Evolutionary conservation across 2,113 vertebrate species (phyloP).

Genomic region (Heterochromis multidens): DNA sequence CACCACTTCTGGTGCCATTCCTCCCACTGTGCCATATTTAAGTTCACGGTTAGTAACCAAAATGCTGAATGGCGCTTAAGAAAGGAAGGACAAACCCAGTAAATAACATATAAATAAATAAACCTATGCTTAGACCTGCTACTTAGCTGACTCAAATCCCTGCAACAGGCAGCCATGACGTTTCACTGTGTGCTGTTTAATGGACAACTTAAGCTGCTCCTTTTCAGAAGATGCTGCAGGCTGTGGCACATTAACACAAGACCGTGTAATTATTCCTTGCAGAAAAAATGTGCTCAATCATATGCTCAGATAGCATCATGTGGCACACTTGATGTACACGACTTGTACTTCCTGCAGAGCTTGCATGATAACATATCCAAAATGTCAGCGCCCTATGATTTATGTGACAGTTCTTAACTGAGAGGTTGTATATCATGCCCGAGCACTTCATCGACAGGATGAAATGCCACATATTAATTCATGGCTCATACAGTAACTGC

Average conservation of each 20-base stretch:
- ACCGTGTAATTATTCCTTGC: conserved; percentile 35
- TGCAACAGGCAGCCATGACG: not conserved
- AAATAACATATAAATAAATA: conserved; percentile 15
- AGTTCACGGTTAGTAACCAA: not conserved
- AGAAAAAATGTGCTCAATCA: conserved; percentile 47
- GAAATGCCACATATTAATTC: conserved; percentile 50
- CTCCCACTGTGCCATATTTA: not conserved
- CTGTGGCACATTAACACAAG: conserved; percentile 16
- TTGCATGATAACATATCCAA: conserved; percentile 43
- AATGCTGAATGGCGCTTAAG: not conserved
- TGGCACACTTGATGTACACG: not conserved
- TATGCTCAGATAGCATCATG: conserved; percentile 38
- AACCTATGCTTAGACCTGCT: conserved; percentile 16
- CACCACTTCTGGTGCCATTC: not conserved
- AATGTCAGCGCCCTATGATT: conserved; percentile 47
- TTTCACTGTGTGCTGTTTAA: conserved; percentile 1
- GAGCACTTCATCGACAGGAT: conserved; percentile 41
- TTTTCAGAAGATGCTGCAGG: conserved; percentile 20
- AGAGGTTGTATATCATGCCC: conserved; percentile 31
- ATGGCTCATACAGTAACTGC: conserved; percentile 12
- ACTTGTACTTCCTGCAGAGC: conserved; percentile 33
- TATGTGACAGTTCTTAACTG: conserved; percentile 11
- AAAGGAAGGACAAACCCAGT: not conserved
- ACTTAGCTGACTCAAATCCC: conserved; percentile 34
- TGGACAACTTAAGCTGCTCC: conserved; percentile 29